Conservation (phyloP, 2,113 vertebrate species). For the Dromas ardeola region DNA sequence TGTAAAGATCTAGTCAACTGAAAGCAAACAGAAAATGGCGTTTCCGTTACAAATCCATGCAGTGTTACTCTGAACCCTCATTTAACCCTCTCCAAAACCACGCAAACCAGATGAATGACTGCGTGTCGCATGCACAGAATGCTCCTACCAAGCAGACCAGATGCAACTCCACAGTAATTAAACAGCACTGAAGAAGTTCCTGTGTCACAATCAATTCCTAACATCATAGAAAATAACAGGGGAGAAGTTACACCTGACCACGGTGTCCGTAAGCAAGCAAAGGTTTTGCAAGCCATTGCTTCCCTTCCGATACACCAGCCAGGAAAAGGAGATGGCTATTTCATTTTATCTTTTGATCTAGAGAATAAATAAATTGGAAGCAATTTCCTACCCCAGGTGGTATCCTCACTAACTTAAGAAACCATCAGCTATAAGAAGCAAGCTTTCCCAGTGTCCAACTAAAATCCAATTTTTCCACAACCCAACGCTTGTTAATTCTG, state of each 20-base stretch:
- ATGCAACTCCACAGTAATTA: rapidly evolving
- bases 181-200: neutral
- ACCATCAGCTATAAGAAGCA: neutral
- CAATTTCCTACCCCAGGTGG: neutral
- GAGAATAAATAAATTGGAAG: neutral
- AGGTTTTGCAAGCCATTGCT: neutral
- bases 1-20: neutral
- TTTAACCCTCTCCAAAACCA: neutral
- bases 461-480: neutral
- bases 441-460: neutral
- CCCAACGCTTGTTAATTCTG: neutral
- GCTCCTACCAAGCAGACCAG: neutral
- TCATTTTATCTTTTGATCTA: neutral
- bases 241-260: neutral
- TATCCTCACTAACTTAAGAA: neutral
- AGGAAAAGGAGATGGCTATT: neutral
- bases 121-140: rapidly evolving
- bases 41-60: neutral
- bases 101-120: rapidly evolving
- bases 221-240: rapidly evolving
- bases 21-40: neutral
- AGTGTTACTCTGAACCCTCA: neutral
- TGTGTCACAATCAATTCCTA: rapidly evolving
- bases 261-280: rapidly evolving
- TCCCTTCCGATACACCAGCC: rapidly evolving